Evolutionary conservation across 2,888 invertebrate genomes (phyloP), one percentile per base, ranked within the genome.

Genomic region (Folsomia candida): DNA sequence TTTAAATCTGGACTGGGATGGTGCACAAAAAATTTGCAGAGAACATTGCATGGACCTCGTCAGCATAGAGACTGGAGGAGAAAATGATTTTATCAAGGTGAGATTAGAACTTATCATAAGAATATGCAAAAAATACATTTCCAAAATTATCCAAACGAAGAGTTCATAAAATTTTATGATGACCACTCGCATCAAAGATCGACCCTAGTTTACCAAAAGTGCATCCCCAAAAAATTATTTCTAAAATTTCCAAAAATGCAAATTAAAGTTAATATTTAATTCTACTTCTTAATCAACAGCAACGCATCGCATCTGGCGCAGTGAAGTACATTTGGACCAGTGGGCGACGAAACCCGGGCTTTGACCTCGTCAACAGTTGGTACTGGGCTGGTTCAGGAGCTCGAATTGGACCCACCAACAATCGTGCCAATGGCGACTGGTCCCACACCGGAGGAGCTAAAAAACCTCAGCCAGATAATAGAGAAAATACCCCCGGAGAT

Each of bases 41-140:
- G 92, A 93, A 83, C 93, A 93, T 84, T 94, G 94, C 84, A 94
- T 94, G 94, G 94, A 94, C 84, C 88, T 93, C 80, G 90, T 94
- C 60, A 92, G 93, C 20, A 86, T 94, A 83, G 94, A 94, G 84
- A 90, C 91, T 18, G 92, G 93, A 84, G 92, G 93, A 83, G 92
- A 94, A 83, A 93, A 94, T 83, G 93, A 93, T 84, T 88, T 93
- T 81, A 89, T 93, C 84, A 93, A 94, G 84, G 93, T 93, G 83
- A 89, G 93, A n/a, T n/a, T n/a, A n/a, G n/a, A n/a, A n/a, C n/a
- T n/a, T n/a, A n/a, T n/a, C n/a, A n/a, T n/a, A n/a, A n/a, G n/a
- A n/a, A n/a, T n/a, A n/a, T n/a, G n/a, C n/a, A n/a, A n/a, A n/a
- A n/a, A n/a, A n/a, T n/a, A n/a, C n/a, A n/a, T n/a, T n/a, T n/a